phyloP scores from a whole-genome alignment of 1,140 invertebrate species.

The Drosophila guanche region DNA sequence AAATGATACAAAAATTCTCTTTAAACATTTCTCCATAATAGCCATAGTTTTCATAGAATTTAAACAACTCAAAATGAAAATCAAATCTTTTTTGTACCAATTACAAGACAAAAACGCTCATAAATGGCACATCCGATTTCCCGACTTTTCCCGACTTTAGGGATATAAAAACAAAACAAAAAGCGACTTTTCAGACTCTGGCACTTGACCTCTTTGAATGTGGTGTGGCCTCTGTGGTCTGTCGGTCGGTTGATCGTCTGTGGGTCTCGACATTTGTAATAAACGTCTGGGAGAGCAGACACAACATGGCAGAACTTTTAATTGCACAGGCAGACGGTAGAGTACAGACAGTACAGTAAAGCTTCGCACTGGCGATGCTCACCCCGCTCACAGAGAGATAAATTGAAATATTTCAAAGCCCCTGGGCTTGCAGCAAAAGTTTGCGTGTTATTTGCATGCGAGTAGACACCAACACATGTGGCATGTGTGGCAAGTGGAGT shows the following conservation, averaged over 20 bases:
- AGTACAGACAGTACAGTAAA: constrained; percentile 33
- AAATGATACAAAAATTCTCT: too few relatives aligned
- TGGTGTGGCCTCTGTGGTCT: constrained; percentile 24
- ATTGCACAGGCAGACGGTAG: constrained; percentile 50
- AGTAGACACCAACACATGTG: constrained; percentile 3
- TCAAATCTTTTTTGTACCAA: constrained; percentile 35
- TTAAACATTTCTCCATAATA: too few relatives aligned
- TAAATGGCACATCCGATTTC: constrained; percentile 45
- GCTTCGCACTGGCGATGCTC: neutral
- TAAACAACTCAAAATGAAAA: too few relatives aligned
- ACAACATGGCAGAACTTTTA: constrained; percentile 72
- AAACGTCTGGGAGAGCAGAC: constrained; percentile 58
- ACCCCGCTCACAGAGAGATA: constrained; percentile 17
- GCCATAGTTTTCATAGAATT: too few relatives aligned
- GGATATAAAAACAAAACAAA: neutral
- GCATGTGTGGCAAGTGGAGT: constrained; percentile 16
- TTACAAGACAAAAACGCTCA: constrained; percentile 36
- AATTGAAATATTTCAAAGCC: constrained; percentile 61
- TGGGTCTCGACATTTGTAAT: constrained; percentile 69
- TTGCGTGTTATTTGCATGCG: constrained; percentile 32
- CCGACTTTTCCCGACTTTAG: too few relatives aligned
- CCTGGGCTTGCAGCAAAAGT: constrained; percentile 36
- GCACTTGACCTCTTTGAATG: constrained; percentile 71
- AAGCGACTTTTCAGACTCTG: constrained; percentile 34
- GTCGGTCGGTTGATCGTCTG: constrained; percentile 29